Percentiles rank a stretch among this genome's conserved stretches.
Evolutionary conservation across 2,113 vertebrate species (phyloP).

Genomic region (Phyllostomus hastatus): DNA sequence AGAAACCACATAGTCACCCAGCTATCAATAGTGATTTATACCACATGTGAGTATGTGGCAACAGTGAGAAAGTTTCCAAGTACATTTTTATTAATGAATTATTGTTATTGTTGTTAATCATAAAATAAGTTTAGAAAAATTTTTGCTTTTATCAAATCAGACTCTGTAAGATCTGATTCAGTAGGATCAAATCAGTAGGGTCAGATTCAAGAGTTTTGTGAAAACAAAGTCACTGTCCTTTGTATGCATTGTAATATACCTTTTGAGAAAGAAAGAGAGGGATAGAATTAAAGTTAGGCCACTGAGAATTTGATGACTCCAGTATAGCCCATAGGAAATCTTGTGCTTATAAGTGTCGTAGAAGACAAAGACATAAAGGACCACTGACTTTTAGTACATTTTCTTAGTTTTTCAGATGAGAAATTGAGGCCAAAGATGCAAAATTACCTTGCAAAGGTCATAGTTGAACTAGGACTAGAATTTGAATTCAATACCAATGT

Average conservation of each 20-base stretch:
- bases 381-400: slow-evolving; percentile 19
- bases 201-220: slow-evolving; percentile 36
- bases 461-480: background rate
- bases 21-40: slow-evolving; percentile 27
- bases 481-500: background rate
- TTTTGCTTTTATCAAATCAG: no score
- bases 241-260: background rate
- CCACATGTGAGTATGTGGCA: background rate
- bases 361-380: background rate
- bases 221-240: background rate
- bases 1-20: background rate
- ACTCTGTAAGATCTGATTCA: no score
- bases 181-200: background rate
- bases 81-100: slow-evolving; percentile 21
- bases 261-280: slow-evolving; percentile 19
- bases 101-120: background rate
- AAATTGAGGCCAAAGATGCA: background rate
- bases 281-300: background rate
- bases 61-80: background rate
- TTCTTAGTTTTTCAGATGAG: slow-evolving; percentile 37
- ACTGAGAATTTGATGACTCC: background rate
- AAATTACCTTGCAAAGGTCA: slow-evolving; percentile 14
- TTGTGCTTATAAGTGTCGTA: background rate
- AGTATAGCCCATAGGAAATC: background rate
- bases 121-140: background rate